phyloP scores from a whole-genome alignment of 2,888 invertebrate species.

The Cyclophora punctaria region DNA sequence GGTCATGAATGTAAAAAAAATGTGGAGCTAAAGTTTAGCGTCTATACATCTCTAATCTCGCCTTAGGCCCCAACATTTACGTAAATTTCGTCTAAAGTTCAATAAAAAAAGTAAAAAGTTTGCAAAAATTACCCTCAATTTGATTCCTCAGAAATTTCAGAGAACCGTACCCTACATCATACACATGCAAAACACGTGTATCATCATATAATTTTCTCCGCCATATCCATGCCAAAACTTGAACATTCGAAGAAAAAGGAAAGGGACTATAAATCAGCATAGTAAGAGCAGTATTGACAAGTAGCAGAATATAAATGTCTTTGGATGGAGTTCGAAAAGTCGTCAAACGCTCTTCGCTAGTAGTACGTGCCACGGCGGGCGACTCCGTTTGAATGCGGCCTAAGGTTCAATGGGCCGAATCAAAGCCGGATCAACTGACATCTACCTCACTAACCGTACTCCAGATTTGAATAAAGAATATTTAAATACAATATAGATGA shows the following conservation, averaged over 20 bases:
- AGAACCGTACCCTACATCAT: no score
- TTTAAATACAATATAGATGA: no score
- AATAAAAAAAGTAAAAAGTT: no score
- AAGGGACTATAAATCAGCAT: constrained; percentile 21
- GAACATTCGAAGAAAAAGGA: constrained; percentile 5
- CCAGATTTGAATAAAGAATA: constrained; percentile 5
- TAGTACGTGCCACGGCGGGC: background rate
- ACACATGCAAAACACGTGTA: no score
- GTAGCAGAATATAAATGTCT: constrained; percentile 25
- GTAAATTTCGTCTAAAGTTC: no score
- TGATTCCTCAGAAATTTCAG: no score
- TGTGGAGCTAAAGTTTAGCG: no score
- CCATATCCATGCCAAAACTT: background rate
- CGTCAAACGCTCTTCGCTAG: constrained; percentile 25
- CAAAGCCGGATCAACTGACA: constrained; percentile 33
- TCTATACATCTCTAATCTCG: no score
- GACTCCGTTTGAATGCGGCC: constrained; percentile 17
- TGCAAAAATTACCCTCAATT: no score
- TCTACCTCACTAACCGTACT: constrained; percentile 19
- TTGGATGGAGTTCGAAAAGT: constrained; percentile 23
- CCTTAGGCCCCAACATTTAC: no score
- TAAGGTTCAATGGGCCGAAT: constrained; percentile 36
- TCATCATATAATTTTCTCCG: no score
- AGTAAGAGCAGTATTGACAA: constrained; percentile 20
- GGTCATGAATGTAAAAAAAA: no score